These are phyloP conservation scores for Aspidiotus rigidus DNA, from an alignment of 2,888 invertebrate species.

Conservation along the genomic window DNA sequence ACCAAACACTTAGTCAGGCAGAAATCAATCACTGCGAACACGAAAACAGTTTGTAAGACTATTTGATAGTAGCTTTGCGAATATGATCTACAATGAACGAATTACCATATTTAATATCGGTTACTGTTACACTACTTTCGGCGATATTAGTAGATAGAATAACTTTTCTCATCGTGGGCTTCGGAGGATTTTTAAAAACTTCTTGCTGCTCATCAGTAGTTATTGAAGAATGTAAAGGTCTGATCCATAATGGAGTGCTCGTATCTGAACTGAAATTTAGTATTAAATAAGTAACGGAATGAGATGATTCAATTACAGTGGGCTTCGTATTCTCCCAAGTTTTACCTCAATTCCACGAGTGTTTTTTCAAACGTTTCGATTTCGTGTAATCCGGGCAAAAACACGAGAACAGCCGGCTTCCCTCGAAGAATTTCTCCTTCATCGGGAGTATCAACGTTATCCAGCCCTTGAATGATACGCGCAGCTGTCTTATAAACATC, in stretches of 20 bases:
- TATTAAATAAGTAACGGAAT: no score
- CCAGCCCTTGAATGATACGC: conserved; percentile 57
- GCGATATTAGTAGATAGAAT: conserved; percentile 86
- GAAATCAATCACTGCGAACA: conserved; percentile 72
- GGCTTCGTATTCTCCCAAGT: no score
- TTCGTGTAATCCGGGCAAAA: conserved; percentile 79
- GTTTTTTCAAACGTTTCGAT: conserved; percentile 51
- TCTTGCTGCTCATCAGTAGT: conserved; percentile 63
- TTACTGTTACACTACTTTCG: conserved; percentile 84
- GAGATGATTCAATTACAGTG: no score
- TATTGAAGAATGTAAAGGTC: conserved; percentile 61
- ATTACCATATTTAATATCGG: conserved; percentile 71
- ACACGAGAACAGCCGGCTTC: conserved; percentile 60
- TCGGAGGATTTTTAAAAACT: conserved; percentile 54
- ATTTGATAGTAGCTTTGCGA: no score
- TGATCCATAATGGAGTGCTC: conserved; percentile 36
- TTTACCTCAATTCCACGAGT: conserved; percentile 33
- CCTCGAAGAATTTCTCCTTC: conserved; percentile 27
- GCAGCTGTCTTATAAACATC: conserved; percentile 25
- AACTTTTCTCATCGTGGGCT: conserved; percentile 60
- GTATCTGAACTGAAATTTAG: no score
- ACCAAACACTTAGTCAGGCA: conserved; percentile 77
- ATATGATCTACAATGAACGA: no score
- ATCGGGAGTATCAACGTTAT: conserved; percentile 49
- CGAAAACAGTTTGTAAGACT: no score